Percentiles rank a stretch among this genome's conserved stretches.
Evolutionary conservation across 1,140 invertebrate species (phyloP).

Genomic region (Euwallacea fornicatus): DNA sequence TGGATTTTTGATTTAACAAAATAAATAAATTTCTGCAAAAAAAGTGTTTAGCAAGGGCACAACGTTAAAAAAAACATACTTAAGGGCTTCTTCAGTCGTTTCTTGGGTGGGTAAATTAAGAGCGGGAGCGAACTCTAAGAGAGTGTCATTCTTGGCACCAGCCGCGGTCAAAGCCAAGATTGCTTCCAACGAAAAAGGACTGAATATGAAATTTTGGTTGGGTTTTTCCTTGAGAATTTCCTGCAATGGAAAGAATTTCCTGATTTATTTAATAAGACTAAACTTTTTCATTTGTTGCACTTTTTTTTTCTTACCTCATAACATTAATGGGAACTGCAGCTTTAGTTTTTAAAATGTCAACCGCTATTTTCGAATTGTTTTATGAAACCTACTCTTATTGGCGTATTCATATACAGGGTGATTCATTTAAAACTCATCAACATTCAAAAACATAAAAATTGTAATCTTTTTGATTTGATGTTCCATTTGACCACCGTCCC

Average conservation of each 20-base stretch:
- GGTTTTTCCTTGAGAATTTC: conserved; percentile 15
- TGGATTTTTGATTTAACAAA: conserved; percentile 6
- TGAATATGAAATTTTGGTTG: conserved; percentile 29
- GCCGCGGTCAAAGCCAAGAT: conserved; percentile 34
- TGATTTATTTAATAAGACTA: no score
- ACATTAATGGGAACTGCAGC: no score
- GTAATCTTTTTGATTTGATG: no score
- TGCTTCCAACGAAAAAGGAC: conserved; percentile 35
- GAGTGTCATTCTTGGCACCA: conserved; percentile 34
- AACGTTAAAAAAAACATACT: conserved; percentile 8
- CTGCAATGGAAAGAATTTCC: conserved; percentile 19
- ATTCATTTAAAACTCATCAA: no score
- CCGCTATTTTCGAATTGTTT: no score
- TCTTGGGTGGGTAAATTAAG: conserved; percentile 27
- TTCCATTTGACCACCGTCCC: no score
- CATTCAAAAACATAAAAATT: no score
- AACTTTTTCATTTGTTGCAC: no score
- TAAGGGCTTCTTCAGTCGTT: conserved; percentile 20
- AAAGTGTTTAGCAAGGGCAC: background rate
- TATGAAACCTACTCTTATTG: no score
- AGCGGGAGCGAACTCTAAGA: conserved; percentile 19
- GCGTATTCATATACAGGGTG: no score
- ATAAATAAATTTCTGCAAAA: conserved; percentile 51
- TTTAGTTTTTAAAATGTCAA: no score
- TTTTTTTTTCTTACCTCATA: no score